Evolutionary conservation across 2,888 invertebrate species (phyloP), one percentile per base, ranked within the genome.

Genomic region (Phyto melanocephala): DNA sequence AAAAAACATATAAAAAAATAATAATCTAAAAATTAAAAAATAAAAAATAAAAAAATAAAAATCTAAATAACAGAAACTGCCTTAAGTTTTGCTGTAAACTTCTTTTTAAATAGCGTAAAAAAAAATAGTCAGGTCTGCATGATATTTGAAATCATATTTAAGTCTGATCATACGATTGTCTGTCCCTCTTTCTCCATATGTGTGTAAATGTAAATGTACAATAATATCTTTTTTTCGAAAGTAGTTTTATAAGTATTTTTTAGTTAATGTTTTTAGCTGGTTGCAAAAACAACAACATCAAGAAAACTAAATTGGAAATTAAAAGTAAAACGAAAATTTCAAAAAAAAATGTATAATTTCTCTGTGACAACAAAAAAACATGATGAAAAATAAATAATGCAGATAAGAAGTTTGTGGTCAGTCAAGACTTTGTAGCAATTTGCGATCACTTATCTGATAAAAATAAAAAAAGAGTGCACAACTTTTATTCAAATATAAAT

Each of bases 81-180:
- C n/a, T n/a, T n/a, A n/a, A n/a, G n/a, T n/a, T n/a, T n/a, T 65
- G 63, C 65, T 74, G 17, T 40, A 8, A 62, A 70, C 15, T 6
- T 28, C 1, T 24, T 1, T 40, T 35, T 24, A 35, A 35, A 71
- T 33, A 15, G 17, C 42, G 11, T 11, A 40, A 28, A 68, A 13
- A 13, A 15, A 56, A 15, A 60, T 28, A 47, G 42, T 52, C 42
- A 80, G 75, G 75, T 70, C 74, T 75, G 54, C 62, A 80, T 68
- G 74, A 75, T 63, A 75, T 74, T 80, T 68, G 37, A 42, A 80
- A 80, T 80, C 70, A 63, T 68, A 37, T 24, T 60, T 37, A n/a
- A n/a, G n/a, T n/a, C n/a, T n/a, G n/a, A n/a, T n/a, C n/a, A 60
- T 50, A 15, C 17, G 13, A 67, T 22, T 60, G 37, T 67, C 52